Evolutionary conservation across 37 sponge, comb jelly and placozoan species (phyloP).

Genomic region (Bolinopsis microptera): DNA sequence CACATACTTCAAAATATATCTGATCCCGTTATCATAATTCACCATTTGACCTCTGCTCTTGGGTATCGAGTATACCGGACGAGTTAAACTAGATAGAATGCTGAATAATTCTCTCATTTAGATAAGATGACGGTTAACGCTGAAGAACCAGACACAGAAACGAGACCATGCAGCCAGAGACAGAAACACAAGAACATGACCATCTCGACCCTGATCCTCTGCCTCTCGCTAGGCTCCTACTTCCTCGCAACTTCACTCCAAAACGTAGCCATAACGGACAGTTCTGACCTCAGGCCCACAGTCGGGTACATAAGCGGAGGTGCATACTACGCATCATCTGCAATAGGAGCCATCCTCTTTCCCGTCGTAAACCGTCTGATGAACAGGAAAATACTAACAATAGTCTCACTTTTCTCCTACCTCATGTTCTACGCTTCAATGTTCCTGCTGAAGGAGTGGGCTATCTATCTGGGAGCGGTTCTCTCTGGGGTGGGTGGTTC

Average conservation of each 20-base stretch:
- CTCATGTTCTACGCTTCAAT: conserved; percentile 25
- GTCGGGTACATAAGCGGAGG: conserved; percentile 34
- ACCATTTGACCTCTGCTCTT: too few relatives aligned
- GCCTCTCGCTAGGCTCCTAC: conserved; percentile 29
- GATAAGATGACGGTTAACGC: too few relatives aligned
- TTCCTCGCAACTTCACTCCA: conserved; percentile 37
- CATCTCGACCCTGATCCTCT: not conserved
- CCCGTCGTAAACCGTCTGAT: not conserved
- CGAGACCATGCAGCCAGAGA: not conserved
- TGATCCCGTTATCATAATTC: too few relatives aligned
- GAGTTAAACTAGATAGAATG: too few relatives aligned
- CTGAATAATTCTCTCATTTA: too few relatives aligned
- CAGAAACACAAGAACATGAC: not conserved
- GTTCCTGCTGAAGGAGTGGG: conserved; percentile 29
- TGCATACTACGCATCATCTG: not conserved
- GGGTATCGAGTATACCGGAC: too few relatives aligned
- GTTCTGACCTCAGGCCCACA: not conserved
- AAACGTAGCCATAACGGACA: conserved; percentile 51
- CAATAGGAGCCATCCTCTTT: not conserved
- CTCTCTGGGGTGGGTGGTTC: conserved; percentile 15
- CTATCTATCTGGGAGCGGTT: not conserved
- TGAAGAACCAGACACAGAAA: not conserved
- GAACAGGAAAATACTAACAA: not conserved
- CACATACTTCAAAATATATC: too few relatives aligned
- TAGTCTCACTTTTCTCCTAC: not conserved